Conservation (phyloP, 2,113 vertebrate genomes). For the Balaenoptera acutorostrata region DNA sequence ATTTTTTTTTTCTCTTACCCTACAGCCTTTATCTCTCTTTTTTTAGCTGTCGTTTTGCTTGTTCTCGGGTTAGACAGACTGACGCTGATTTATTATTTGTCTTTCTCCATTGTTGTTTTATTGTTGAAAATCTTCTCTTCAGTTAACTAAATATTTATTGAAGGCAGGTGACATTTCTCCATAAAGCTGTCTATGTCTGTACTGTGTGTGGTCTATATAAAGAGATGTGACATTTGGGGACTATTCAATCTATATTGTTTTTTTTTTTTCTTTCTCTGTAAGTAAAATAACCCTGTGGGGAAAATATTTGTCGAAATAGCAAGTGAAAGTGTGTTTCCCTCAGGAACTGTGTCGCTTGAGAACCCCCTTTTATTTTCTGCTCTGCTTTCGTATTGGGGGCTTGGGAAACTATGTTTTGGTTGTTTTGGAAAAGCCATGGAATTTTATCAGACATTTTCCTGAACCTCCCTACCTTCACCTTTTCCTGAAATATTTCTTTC, state of each 20-base stretch:
- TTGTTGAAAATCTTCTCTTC: conserved; percentile 62
- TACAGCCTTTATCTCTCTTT: neutral
- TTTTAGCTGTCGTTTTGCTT: conserved; percentile 43
- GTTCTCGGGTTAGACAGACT: conserved; percentile 49
- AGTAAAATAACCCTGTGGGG: neutral
- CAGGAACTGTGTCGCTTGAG: neutral
- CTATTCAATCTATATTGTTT: neutral
- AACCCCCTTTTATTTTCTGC: neutral
- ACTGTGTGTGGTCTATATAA: neutral
- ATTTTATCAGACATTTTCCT: conserved; percentile 60
- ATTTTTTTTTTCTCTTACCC: neutral
- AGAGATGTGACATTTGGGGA: neutral
- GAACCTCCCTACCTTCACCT: conserved; percentile 45
- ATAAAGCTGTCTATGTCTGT: neutral
- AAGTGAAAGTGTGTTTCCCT: neutral
- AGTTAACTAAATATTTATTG: conserved; percentile 39
- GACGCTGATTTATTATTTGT: conserved; percentile 48
- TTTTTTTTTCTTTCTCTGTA: neutral
- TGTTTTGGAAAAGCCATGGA: conserved; percentile 36
- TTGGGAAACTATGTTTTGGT: conserved; percentile 36
- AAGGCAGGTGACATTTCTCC: conserved; percentile 53
- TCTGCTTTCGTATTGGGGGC: conserved; percentile 23
- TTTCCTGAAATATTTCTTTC: conserved; percentile 52
- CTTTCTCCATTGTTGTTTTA: conserved; percentile 62
- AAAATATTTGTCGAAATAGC: neutral